Conservation (phyloP, 2,888 invertebrate species). For the Reticulitermes lucifugus region DNA sequence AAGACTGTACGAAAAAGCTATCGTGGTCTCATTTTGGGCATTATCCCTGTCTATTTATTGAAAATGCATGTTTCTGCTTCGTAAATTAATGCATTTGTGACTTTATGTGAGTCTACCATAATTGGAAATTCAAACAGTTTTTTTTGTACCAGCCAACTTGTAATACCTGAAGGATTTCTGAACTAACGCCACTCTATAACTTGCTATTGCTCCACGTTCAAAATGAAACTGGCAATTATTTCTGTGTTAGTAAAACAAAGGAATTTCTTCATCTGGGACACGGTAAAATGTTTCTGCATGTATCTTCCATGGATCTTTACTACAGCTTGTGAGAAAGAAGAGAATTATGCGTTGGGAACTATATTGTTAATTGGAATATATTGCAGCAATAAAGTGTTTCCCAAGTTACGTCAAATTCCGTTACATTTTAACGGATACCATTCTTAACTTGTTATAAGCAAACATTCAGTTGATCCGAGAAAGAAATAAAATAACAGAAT, state of each 20-base stretch:
- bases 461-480: neutral
- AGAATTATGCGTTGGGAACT: neutral
- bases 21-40: too few species aligned
- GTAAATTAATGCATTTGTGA: too few species aligned
- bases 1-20: too few species aligned
- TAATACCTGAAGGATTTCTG: too few species aligned
- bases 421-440: neutral
- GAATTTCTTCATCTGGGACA: neutral
- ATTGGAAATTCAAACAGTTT: too few species aligned
- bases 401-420: slow-evolving; percentile 9
- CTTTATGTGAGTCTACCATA: too few species aligned
- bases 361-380: slow-evolving; percentile 31
- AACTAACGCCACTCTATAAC: too few species aligned
- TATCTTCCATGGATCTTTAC: slow-evolving; percentile 14
- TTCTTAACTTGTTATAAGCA: neutral
- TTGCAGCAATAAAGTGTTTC: neutral
- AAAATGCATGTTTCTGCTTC: too few species aligned
- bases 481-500: neutral
- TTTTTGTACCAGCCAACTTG: too few species aligned
- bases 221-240: neutral
- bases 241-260: neutral
- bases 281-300: neutral
- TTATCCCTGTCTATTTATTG: too few species aligned
- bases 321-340: neutral
- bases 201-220: neutral